phyloP scores from a whole-genome alignment of 1,140 invertebrate species.

The Pseudomyrmex flavicornis region DNA sequence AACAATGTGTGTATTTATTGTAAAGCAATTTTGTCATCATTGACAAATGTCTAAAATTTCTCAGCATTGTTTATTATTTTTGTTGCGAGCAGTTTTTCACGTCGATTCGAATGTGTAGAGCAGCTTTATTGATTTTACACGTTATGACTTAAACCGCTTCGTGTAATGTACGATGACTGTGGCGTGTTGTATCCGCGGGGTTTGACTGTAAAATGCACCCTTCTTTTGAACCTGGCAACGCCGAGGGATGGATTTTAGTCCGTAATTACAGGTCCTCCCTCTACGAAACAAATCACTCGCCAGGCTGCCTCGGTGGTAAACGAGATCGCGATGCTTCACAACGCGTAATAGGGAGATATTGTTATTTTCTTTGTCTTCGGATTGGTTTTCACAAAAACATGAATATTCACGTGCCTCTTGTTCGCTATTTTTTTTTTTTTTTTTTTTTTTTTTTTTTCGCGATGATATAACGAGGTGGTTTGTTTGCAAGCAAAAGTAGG shows the following conservation, averaged over 20 bases:
- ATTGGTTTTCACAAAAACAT: constrained; percentile 16
- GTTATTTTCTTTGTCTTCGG: constrained; percentile 27
- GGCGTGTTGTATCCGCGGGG: constrained; percentile 45
- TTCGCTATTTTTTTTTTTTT: background rate
- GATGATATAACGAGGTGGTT: constrained; percentile 42
- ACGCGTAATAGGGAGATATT: constrained; percentile 7
- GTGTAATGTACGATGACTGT: constrained; percentile 55
- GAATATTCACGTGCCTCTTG: constrained; percentile 30
- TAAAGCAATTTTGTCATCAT: background rate
- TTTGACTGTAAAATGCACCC: constrained; percentile 69
- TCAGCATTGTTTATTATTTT: background rate
- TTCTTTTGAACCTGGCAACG: constrained; percentile 58
- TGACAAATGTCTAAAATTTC: background rate
- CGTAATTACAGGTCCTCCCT: constrained; percentile 68
- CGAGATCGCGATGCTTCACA: constrained; percentile 37
- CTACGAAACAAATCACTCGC: constrained; percentile 53
- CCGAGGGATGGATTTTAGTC: constrained; percentile 68
- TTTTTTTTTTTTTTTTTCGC: background rate
- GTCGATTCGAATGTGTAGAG: constrained; percentile 18
- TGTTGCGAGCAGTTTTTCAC: background rate
- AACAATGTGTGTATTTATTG: background rate
- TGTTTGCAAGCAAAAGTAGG: constrained; percentile 57
- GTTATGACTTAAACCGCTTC: constrained; percentile 62
- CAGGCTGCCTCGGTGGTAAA: constrained; percentile 41
- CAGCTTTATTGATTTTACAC: constrained; percentile 66